These are phyloP conservation scores for Trissolcus brochymenae DNA, from an alignment of 2,888 invertebrate genomes.

Conservation along the genomic window DNA sequence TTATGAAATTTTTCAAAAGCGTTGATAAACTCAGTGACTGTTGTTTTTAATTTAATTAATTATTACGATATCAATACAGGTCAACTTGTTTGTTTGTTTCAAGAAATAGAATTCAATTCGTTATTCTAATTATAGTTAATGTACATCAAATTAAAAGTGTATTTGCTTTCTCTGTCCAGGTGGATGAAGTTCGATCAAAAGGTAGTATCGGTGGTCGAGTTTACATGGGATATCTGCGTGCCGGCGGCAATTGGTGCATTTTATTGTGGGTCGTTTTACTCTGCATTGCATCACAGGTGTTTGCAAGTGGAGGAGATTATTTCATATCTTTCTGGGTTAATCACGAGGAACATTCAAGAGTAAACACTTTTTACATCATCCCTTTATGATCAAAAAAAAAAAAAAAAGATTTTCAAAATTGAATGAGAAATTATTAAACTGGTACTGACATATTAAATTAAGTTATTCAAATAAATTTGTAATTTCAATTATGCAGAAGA, in stretches of 20 bases:
- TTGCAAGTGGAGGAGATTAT: conserved; percentile 86
- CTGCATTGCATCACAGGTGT: conserved; percentile 82
- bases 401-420: too few species aligned
- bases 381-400: not conserved
- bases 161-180: conserved; percentile 58
- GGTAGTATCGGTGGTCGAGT: conserved; percentile 81
- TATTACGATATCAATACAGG: too few species aligned
- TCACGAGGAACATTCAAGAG: conserved; percentile 62
- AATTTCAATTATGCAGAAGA: too few species aligned
- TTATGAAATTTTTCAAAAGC: too few species aligned
- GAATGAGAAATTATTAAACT: not conserved
- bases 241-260: conserved; percentile 83
- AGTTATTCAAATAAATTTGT: not conserved
- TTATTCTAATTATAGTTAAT: not conserved
- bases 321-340: conserved; percentile 85
- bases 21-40: too few species aligned
- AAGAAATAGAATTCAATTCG: too few species aligned
- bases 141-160: conserved; percentile 7
- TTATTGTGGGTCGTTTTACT: conserved; percentile 80
- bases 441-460: not conserved
- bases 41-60: too few species aligned
- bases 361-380: not conserved
- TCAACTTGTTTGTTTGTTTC: too few species aligned
- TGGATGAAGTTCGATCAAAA: conserved; percentile 71
- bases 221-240: conserved; percentile 84